phyloP scores from a whole-genome alignment of 2,888 invertebrate genomes.

The Chironomus riparius region DNA sequence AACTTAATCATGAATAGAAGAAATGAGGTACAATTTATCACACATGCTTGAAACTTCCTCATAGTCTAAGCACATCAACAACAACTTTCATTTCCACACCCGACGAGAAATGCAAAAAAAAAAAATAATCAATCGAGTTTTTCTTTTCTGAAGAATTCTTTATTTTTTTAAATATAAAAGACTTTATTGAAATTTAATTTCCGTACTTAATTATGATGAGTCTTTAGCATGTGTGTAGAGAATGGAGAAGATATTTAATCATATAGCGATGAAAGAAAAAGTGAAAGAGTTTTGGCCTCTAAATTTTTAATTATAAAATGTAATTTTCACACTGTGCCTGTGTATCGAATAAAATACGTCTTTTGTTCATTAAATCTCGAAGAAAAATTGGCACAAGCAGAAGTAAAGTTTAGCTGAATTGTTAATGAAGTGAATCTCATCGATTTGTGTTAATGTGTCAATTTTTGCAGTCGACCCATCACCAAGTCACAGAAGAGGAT shows the following conservation, averaged over 20 bases:
- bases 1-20: background rate
- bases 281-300: too few relatives aligned
- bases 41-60: background rate
- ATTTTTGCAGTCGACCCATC: background rate
- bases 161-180: too few relatives aligned
- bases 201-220: too few relatives aligned
- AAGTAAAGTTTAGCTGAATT: too few relatives aligned
- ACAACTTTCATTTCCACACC: slow-evolving; percentile 1
- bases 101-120: background rate
- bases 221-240: too few relatives aligned
- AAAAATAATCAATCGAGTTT: too few relatives aligned
- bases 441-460: background rate
- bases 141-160: background rate
- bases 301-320: too few relatives aligned
- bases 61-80: background rate
- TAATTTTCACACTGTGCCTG: too few relatives aligned
- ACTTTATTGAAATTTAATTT: background rate
- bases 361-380: background rate
- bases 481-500: too few relatives aligned
- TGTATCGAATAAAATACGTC: too few relatives aligned
- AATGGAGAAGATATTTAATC: too few relatives aligned
- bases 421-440: background rate
- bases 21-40: background rate
- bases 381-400: background rate
- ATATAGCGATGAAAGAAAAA: too few relatives aligned